Evolutionary conservation across 2,888 invertebrate genomes (phyloP), one percentile per base, ranked within the genome.

Genomic region (Hirtodrosophila cameraria): DNA sequence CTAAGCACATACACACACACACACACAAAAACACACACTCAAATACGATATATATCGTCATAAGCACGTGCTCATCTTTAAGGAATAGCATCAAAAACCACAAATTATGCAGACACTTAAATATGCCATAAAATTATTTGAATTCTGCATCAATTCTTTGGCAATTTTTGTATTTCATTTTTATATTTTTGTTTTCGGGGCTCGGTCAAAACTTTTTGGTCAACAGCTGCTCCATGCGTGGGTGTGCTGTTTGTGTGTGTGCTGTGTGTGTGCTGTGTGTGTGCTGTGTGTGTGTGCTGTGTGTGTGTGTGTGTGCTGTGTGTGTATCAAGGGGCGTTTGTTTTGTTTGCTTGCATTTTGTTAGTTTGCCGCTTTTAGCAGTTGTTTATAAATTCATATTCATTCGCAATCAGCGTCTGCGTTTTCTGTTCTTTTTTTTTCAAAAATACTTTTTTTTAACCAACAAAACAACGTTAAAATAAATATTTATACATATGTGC

Each of bases 41-140:
- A 1, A 18, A 11, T 16, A 6, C 59, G 59, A 62, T 59, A 13
- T 39, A 43, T 45, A 49, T 43, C 49, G 30, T 3, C 4, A 1
- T 3, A 30, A 35, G 49, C 58, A 68, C 68, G 58, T 23, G 35
- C 45, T 25, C 73, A 73, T 65, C 57, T 16, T 46, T 41, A 35
- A 6, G 8, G n/a, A 1, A 16, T 0, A 5, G 2, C 5, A 20
- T 20, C 20, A 16, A 11, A 36, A 23, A 42, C 49, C 39, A 55
- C 82, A 75, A 75, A 77, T 78, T 81, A 81, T 78, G 73, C 86
- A 78, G 59, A 69, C 77, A 74, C 67, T 75, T 72, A 78, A 87
- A 75, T 75, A 75, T 76, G 76, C 71, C 76, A 73, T 68, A 66
- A 68, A 87, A 77, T 79, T 71, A 79, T 86, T 76, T 60, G 68